Percentiles rank a stretch among this genome's conserved stretches.
These are phyloP conservation scores for Anableps anableps DNA, from an alignment of 2,797 vertebrate species.

Conservation along the genomic window DNA sequence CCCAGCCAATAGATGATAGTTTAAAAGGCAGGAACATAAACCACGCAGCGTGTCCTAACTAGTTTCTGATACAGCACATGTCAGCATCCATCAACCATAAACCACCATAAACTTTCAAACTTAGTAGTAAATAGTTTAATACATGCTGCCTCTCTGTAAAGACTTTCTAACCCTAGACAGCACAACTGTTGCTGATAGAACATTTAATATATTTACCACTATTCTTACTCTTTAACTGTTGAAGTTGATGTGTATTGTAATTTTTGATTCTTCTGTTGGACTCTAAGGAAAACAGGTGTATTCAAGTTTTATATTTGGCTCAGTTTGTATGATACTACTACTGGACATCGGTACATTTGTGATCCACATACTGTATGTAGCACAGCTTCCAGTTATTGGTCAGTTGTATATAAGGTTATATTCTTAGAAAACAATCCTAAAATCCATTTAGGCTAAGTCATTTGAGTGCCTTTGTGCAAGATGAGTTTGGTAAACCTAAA, in stretches of 20 bases:
- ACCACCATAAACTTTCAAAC: conserved; percentile 34
- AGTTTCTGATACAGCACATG: conserved; percentile 11
- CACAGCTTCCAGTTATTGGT: conserved; percentile 35
- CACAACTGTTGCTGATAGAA: conserved; percentile 77
- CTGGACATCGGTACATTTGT: conserved; percentile 55
- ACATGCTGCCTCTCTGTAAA: conserved; percentile 55
- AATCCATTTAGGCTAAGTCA: conserved; percentile 50
- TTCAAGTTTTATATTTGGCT: conserved; percentile 60
- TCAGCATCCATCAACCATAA: conserved; percentile 33
- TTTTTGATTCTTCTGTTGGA: conserved; percentile 63
- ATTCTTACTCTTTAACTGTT: conserved; percentile 76
- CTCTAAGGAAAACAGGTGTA: conserved; percentile 50
- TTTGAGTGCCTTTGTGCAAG: conserved; percentile 73
- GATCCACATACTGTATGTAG: conserved; percentile 50
- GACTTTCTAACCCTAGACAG: conserved; percentile 75
- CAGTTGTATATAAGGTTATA: conserved; percentile 46
- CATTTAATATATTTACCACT: conserved; percentile 83
- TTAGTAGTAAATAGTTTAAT: conserved; percentile 51
- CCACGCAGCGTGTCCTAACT: conserved; percentile 26
- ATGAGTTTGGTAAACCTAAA: conserved; percentile 71
- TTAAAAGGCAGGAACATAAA: conserved; percentile 27
- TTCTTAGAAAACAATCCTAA: conserved; percentile 41
- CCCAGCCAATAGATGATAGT: conserved; percentile 23
- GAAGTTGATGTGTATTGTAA: conserved; percentile 63
- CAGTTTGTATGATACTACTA: conserved; percentile 57